Base-by-base conservation (phyloP, 2,113 vertebrate genomes). In the Heteronetta atricapilla region DNA sequence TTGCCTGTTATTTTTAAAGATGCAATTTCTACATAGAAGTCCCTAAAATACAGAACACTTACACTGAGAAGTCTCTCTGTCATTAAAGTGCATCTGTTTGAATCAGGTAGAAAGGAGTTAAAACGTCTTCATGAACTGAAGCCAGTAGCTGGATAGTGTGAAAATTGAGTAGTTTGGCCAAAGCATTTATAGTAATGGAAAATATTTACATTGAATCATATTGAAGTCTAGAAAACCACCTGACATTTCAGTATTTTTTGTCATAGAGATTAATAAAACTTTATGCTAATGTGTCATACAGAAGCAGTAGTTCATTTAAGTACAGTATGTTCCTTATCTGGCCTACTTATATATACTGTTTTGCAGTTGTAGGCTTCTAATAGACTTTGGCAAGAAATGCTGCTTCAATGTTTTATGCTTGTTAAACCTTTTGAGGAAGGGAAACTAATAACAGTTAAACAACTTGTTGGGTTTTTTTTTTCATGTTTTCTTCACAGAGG, bases 261-360 rank as follows among this genome's bases (percentile, higher is more conserved):
- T 90, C 34, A 40, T 31, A 56, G 22, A 91, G 18, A 88, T 95
- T 91, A 91, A 88, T 81, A 74, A 77, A 92, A 66, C 48, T 70
- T 94, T 72, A 72, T 88, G 38, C 66, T 95, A 82, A 88, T 93
- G 29, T 81, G 42, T 84, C 76, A 68, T 82, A 68, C 91, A 73
- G 69, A 90, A 86, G 29, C 81, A 91, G 74, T 74, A 78, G 73
- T 33, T 88, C 26, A 64, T 84, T 67, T 86, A 74, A 29, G 85
- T 88, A 91, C 87, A 80, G 19, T 88, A 14, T 90, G 80, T 88
- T 96, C 89, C 79, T 94, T 93, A 90, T 91, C 90, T 96, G 68
- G 77, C 60, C 88, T 95, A 86, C 34, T 94, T 92, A 31, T 11
- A n/a, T 63, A 50, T 19, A 90, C 44, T n/a, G 9, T 70, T 95